Evolutionary conservation across 2,888 invertebrate genomes (phyloP).

Genomic region (Phyto melanocephala): DNA sequence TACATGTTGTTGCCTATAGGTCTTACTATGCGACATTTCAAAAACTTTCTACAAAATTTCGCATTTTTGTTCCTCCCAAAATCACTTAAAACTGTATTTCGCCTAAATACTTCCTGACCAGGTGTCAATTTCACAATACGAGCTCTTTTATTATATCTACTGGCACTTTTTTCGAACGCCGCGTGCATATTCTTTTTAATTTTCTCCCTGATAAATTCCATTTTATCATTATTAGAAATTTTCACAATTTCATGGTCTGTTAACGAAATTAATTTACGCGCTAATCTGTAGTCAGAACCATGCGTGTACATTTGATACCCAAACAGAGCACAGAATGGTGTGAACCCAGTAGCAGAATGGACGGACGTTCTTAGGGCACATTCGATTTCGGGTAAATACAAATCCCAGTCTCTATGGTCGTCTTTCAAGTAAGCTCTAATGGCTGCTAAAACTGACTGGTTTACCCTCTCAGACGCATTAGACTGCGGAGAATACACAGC

Average conservation of each 20-base stretch:
- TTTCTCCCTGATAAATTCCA: not conserved
- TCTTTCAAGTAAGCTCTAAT: constrained; percentile 63
- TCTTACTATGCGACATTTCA: no score
- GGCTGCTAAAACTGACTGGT: constrained; percentile 70
- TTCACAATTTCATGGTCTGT: not conserved
- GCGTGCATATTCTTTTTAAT: not conserved
- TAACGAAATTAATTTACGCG: not conserved
- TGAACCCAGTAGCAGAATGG: not conserved
- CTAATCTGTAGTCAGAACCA: not conserved
- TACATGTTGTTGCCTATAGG: no score
- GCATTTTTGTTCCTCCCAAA: not conserved
- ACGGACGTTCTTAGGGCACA: not conserved
- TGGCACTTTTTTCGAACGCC: not conserved
- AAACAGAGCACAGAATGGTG: not conserved
- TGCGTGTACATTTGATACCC: not conserved
- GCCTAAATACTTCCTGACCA: not conserved
- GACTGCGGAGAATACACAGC: constrained; percentile 71
- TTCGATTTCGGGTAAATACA: not conserved
- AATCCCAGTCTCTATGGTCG: constrained; percentile 48
- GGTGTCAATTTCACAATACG: not conserved
- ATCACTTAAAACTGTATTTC: not conserved
- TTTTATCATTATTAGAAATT: not conserved
- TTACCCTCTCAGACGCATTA: constrained; percentile 72
- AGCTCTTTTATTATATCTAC: not conserved
- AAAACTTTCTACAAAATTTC: no score